Evolutionary conservation across 2,888 invertebrate genomes (phyloP).

Genomic region (Synergus gifuensis): DNA sequence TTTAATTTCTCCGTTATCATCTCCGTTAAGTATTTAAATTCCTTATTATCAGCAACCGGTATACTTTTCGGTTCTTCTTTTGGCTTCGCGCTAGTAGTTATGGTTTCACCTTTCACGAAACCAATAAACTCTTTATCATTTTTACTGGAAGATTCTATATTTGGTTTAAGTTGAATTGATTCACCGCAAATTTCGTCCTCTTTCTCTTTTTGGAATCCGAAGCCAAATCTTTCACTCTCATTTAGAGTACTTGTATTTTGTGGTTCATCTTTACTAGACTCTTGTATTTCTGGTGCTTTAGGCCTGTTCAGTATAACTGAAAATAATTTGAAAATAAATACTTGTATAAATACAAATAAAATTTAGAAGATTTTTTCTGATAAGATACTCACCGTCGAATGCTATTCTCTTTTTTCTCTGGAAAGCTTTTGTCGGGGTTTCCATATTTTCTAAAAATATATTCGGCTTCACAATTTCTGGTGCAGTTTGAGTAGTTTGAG

Average conservation of each 20-base stretch:
- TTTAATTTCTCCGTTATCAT: conserved; percentile 80
- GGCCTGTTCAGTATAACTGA: conserved; percentile 64
- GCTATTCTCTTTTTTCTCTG: conserved; percentile 80
- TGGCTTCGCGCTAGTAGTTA: conserved; percentile 59
- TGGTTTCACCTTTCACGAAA: conserved; percentile 69
- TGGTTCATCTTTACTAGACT: conserved; percentile 45
- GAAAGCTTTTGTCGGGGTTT: conserved; percentile 78
- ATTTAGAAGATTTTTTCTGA: background rate
- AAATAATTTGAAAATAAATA: conserved; percentile 45
- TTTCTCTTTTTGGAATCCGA: conserved; percentile 72
- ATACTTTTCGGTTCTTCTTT: conserved; percentile 44
- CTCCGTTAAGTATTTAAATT: conserved; percentile 76
- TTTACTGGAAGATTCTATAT: conserved; percentile 44
- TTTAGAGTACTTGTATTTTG: conserved; percentile 48
- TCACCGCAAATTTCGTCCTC: conserved; percentile 53
- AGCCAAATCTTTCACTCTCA: conserved; percentile 69
- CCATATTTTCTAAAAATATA: conserved; percentile 71
- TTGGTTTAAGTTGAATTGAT: conserved; percentile 45
- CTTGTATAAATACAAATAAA: conserved; percentile 5
- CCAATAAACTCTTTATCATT: conserved; percentile 55
- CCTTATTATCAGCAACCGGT: conserved; percentile 53
- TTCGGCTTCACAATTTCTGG: conserved; percentile 63
- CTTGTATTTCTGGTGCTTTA: conserved; percentile 56
- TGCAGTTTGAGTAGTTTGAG: conserved; percentile 53
- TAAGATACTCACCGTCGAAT: conserved; percentile 69